Base-by-base conservation (phyloP, 2,797 vertebrate genomes). In the Lutra lutra region DNA sequence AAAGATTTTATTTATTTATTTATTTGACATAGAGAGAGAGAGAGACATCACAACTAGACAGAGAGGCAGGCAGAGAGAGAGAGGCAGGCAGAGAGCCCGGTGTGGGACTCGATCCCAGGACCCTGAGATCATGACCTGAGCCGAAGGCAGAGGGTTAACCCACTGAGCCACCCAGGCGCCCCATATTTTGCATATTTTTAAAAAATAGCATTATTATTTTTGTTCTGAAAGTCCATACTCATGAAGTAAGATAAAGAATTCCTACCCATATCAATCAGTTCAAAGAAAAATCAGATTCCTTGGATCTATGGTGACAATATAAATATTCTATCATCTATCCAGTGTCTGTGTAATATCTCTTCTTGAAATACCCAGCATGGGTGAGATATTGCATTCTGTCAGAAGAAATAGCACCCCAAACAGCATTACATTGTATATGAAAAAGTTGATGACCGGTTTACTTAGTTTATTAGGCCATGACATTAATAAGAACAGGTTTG, bases 201-300 rank as follows among this genome's bases (percentile, higher is more conserved):
- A 18, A 18, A 66, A 89, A 73, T 51, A 91, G 75, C 62, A 73
- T 79, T 80, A 58, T 82, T 84, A 72, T 62, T 94, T 89, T 96
- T 77, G 38, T 92, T 96, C 75, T 87, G 79, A 68, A 94, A 96
- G 15, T 70, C 51, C 79, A 27, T 82, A 80, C 25, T 88, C 73
- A 62, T 84, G 64, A 96, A 82, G 18, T 35, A 1, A 94, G 96
- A 96, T 89, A 97, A 94, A 96, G 72, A 91, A 95, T 86, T 97
- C 56, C 86, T 29, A 60, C 43, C 13, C 35, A 10, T 54, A 89
- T 86, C 83, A 95, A 80, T 97, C 85, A 85, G 25, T 92, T 97
- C 72, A 90, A 96, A 96, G 75, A 70, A 93, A 86, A 92, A n/a
- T 83, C 51, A 4, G 35, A 86, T 90, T 90, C 90, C 84, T 95